These are phyloP conservation scores for Hedya salicella DNA, from an alignment of 2,888 invertebrate species.

Conservation along the genomic window DNA sequence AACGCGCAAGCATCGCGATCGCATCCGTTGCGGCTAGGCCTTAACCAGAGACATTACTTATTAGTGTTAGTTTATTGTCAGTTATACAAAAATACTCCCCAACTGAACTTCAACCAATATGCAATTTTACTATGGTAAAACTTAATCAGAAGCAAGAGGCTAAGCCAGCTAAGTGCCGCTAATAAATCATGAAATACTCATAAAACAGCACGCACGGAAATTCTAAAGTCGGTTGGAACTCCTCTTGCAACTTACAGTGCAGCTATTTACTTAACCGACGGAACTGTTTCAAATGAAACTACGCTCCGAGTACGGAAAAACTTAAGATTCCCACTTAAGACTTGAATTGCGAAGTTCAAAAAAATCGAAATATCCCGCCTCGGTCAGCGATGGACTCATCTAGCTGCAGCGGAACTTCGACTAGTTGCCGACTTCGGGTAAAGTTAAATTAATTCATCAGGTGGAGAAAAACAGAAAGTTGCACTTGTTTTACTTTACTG, in stretches of 20 bases:
- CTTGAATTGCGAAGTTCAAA: conserved; percentile 42
- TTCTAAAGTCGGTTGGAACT: background rate
- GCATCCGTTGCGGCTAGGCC: no score
- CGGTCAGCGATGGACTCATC: conserved; percentile 41
- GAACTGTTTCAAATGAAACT: conserved; percentile 9
- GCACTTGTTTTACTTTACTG: background rate
- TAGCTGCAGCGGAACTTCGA: conserved; percentile 44
- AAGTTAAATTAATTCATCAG: conserved; percentile 36
- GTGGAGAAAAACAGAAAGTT: conserved; percentile 23
- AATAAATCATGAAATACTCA: no score
- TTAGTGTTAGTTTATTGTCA: no score
- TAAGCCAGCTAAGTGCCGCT: no score
- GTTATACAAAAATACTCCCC: no score
- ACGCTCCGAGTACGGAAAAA: background rate
- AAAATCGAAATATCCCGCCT: conserved; percentile 12
- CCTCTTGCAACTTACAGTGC: background rate
- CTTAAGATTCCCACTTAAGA: conserved; percentile 32
- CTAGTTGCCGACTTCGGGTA: conserved; percentile 20
- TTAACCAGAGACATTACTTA: no score
- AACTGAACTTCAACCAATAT: no score
- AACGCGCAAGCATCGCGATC: no score
- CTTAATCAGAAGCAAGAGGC: no score
- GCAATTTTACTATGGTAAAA: no score
- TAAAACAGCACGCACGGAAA: no score
- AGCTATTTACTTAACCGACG: background rate